phyloP scores from a whole-genome alignment of 2,797 vertebrate genomes.

The Coccyzus lansbergi region DNA sequence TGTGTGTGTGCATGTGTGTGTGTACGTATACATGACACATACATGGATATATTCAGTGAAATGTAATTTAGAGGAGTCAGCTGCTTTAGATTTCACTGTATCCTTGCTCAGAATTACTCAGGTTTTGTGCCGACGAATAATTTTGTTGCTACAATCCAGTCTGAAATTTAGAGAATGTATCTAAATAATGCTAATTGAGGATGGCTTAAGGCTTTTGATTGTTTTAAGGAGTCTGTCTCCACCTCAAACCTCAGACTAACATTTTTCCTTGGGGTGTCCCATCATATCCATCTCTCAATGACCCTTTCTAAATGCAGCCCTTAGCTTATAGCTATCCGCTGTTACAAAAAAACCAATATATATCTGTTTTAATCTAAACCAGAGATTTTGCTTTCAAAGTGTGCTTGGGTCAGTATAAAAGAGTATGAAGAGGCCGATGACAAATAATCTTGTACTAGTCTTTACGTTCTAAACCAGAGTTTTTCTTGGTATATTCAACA shows the following conservation, averaged over 20 bases:
- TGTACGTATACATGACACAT: background rate
- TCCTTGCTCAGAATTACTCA: background rate
- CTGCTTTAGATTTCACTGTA: background rate
- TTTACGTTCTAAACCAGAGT: background rate
- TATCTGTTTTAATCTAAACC: background rate
- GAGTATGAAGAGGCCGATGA: background rate
- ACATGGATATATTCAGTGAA: background rate
- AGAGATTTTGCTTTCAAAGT: background rate
- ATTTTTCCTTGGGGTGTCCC: background rate
- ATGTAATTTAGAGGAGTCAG: background rate
- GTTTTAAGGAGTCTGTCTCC: background rate
- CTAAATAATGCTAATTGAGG: background rate
- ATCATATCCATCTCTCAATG: background rate
- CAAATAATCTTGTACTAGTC: background rate
- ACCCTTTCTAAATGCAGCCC: background rate
- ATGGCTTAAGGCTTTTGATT: background rate
- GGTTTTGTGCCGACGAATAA: background rate
- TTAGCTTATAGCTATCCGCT: background rate
- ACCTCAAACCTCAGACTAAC: background rate
- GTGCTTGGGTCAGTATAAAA: background rate
- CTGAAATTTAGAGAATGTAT: background rate
- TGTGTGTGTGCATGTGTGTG: no score
- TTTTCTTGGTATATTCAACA: background rate
- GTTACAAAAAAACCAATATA: background rate
- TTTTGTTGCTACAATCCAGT: background rate